Conservation (phyloP, 2,797 vertebrate species). For the Petrocephalus sullivani region DNA sequence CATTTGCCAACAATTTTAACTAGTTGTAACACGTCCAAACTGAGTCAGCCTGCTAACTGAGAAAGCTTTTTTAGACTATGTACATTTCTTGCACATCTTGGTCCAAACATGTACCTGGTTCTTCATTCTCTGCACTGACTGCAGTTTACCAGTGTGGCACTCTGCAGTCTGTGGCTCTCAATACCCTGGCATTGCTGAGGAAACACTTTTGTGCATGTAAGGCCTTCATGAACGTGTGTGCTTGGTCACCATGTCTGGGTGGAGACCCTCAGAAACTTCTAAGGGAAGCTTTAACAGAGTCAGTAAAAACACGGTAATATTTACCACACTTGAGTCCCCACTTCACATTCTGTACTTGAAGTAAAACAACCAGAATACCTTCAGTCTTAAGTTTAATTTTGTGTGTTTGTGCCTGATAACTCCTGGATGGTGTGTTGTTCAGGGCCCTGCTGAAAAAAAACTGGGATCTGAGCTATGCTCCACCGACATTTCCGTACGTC, state of each 20-base stretch:
- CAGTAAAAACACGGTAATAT: neutral
- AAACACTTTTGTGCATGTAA: neutral
- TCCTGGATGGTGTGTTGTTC: too few species aligned
- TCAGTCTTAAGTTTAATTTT: neutral
- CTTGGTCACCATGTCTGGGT: neutral
- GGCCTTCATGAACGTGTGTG: neutral
- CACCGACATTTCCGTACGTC: too few species aligned
- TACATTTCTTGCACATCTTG: neutral
- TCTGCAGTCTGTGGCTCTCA: neutral
- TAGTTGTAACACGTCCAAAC: neutral
- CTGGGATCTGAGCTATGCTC: too few species aligned
- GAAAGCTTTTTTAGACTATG: neutral
- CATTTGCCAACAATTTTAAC: neutral
- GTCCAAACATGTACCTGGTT: neutral
- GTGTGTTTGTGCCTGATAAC: neutral
- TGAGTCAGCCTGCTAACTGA: neutral
- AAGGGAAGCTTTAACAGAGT: too few species aligned
- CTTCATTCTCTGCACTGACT: neutral
- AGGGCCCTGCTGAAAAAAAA: too few species aligned
- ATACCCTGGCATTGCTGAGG: neutral
- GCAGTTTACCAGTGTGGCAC: neutral
- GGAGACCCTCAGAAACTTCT: neutral
- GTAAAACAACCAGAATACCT: neutral
- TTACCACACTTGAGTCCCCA: neutral
- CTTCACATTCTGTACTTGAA: neutral